Conservation (phyloP, 2,113 vertebrate genomes). For the Alethe diademata region DNA sequence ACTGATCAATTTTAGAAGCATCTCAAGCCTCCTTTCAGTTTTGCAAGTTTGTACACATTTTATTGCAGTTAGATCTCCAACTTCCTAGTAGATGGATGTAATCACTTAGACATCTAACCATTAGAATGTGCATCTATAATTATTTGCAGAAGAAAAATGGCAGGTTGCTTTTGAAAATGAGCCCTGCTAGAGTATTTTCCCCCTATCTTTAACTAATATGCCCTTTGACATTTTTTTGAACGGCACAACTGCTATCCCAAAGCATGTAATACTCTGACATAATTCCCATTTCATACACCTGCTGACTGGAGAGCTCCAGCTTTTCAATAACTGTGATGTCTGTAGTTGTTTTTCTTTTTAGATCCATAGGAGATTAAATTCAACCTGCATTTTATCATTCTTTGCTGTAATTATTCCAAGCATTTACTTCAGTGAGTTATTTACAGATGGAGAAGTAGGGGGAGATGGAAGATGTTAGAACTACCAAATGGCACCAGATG, state of each 20-base stretch:
- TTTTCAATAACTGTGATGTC: constrained; percentile 8
- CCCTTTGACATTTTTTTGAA: constrained; percentile 9
- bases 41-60: not conserved
- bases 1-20: not conserved
- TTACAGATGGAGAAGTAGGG: constrained; percentile 50
- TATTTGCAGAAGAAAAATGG: not conserved
- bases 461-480: constrained; percentile 55
- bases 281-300: constrained; percentile 43
- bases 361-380: constrained; percentile 37
- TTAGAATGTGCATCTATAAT: constrained; percentile 19
- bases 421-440: constrained; percentile 57
- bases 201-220: not conserved
- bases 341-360: constrained; percentile 40
- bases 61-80: not conserved
- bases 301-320: not conserved
- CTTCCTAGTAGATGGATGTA: not conserved
- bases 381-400: constrained; percentile 55
- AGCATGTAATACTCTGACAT: not conserved
- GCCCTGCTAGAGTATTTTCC: not conserved
- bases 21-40: not conserved
- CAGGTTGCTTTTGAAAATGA: constrained; percentile 29
- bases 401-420: constrained; percentile 54
- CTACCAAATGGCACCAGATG: constrained; percentile 53
- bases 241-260: not conserved
- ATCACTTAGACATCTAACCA: not conserved